phyloP scores from a whole-genome alignment of 2,113 vertebrate species.

The Dromas ardeola region DNA sequence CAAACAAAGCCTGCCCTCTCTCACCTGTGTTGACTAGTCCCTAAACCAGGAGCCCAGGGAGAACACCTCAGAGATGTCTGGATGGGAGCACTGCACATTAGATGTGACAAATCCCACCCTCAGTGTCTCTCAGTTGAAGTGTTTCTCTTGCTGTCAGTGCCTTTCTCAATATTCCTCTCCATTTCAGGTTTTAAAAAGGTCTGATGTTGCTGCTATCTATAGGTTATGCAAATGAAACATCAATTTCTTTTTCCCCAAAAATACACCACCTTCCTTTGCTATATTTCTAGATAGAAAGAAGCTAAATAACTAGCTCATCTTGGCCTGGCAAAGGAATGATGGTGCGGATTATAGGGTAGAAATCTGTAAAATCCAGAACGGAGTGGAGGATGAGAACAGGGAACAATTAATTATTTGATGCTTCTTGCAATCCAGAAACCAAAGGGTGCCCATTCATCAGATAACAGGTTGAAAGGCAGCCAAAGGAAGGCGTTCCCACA shows the following conservation, averaged over 20 bases:
- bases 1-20: neutral
- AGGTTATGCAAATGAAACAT: slow-evolving; percentile 19
- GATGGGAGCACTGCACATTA: neutral
- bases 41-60: neutral
- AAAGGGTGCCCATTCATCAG: neutral
- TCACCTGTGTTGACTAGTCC: neutral
- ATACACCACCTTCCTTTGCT: neutral
- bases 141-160: neutral
- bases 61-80: neutral
- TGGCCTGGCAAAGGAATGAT: neutral
- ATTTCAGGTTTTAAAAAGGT: neutral
- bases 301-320: neutral
- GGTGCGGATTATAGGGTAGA: neutral
- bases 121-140: neutral
- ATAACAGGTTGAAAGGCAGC: neutral
- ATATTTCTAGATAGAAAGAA: neutral
- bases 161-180: neutral
- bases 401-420: neutral
- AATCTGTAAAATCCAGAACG: neutral
- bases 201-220: neutral
- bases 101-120: neutral
- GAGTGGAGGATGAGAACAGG: neutral
- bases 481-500: neutral
- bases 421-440: neutral
- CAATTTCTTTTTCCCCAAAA: rapidly evolving